These are phyloP conservation scores for Micoletzkya japonica DNA, from an alignment of 2,888 invertebrate species.

Conservation along the genomic window DNA sequence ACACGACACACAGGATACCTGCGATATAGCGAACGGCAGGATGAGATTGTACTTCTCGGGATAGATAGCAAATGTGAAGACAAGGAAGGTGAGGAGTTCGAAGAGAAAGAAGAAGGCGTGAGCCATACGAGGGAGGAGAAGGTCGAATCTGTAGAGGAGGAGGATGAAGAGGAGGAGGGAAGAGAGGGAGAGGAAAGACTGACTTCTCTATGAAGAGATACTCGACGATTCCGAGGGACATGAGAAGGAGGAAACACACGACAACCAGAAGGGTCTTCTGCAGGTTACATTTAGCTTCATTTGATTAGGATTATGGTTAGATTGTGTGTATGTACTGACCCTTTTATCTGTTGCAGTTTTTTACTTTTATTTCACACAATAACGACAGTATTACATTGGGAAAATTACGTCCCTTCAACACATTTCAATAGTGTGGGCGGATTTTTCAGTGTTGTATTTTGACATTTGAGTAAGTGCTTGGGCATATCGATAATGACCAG, in stretches of 20 bases:
- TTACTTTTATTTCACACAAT: no score
- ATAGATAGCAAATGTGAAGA: slow-evolving; percentile 22
- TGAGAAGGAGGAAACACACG: slow-evolving; percentile 13
- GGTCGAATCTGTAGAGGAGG: slow-evolving; percentile 18
- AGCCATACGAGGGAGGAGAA: slow-evolving; percentile 20
- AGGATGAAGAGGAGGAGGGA: not conserved
- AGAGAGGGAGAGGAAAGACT: slow-evolving; percentile 7
- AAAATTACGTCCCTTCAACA: no score
- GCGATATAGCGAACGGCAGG: slow-evolving; percentile 12
- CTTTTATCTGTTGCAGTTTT: no score
- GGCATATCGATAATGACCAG: no score
- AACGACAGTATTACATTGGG: no score
- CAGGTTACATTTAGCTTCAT: no score
- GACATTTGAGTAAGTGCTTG: no score
- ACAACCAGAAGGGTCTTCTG: slow-evolving; percentile 19
- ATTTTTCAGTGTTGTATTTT: no score
- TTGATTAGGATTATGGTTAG: no score
- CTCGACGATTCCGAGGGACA: slow-evolving; percentile 14
- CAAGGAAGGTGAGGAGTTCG: slow-evolving; percentile 26
- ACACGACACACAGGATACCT: slow-evolving; percentile 15
- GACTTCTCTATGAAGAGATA: slow-evolving; percentile 24
- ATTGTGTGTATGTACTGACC: no score
- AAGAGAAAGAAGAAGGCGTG: slow-evolving; percentile 15
- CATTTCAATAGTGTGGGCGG: no score
- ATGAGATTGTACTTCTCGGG: slow-evolving; percentile 13